phyloP scores from a whole-genome alignment of 2,797 vertebrate species.

The Graptemys geographica region DNA sequence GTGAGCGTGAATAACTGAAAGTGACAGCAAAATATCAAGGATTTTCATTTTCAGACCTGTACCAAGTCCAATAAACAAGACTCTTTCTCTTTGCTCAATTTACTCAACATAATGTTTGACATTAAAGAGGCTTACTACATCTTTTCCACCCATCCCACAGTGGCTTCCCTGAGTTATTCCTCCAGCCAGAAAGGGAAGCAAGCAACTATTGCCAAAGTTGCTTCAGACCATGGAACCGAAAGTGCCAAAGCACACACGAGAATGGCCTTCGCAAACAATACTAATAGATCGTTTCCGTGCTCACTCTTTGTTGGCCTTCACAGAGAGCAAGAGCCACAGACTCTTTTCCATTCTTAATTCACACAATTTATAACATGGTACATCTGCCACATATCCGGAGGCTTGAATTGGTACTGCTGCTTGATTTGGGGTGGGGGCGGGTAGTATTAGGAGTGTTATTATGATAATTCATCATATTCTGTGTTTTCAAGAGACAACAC shows the following conservation, averaged over 20 bases:
- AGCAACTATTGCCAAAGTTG: constrained; percentile 54
- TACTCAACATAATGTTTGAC: constrained; percentile 3
- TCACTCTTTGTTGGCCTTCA: constrained; percentile 7
- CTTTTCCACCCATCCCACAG: constrained; percentile 48
- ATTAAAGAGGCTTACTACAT: constrained; percentile 41
- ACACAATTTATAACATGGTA: constrained; percentile 64
- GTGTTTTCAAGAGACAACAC: constrained; percentile 22
- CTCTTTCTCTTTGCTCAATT: constrained; percentile 17
- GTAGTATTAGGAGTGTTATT: constrained; percentile 8
- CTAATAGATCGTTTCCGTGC: constrained; percentile 37
- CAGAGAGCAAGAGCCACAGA: constrained; percentile 34
- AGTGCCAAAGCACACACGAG: constrained; percentile 51
- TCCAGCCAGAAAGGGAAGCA: constrained; percentile 61
- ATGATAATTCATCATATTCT: constrained; percentile 21
- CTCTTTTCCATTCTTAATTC: constrained; percentile 54
- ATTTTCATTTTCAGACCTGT: not conserved
- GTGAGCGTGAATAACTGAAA: not conserved
- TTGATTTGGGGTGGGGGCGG: constrained; percentile 18
- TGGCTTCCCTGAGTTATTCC: constrained; percentile 39
- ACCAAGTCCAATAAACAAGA: not conserved
- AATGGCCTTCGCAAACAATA: constrained; percentile 41
- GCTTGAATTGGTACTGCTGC: constrained; percentile 29
- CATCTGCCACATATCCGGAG: constrained; percentile 66
- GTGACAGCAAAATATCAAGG: not conserved
- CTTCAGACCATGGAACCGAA: constrained; percentile 32